Percentiles rank a stretch among this genome's conserved stretches.
Evolutionary conservation across 2,113 vertebrate species (phyloP).

Genomic region (Antechinus flavipes): DNA sequence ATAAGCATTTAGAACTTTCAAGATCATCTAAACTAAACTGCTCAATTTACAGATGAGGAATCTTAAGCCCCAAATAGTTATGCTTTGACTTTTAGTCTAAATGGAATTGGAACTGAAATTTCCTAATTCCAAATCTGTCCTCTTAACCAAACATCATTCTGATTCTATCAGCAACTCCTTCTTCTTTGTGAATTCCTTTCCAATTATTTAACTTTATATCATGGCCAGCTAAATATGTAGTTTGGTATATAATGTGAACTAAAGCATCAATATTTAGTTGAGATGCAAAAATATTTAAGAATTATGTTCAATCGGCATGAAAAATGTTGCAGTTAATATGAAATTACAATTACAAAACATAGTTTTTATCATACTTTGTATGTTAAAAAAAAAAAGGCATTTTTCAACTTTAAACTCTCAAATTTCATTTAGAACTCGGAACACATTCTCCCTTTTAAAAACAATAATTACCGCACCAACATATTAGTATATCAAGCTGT

Average conservation of each 20-base stretch:
- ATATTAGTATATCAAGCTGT: neutral
- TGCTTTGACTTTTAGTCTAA: neutral
- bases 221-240: neutral
- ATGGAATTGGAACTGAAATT: neutral
- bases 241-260: neutral
- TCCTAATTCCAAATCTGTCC: neutral
- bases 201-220: neutral
- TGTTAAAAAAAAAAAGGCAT: neutral
- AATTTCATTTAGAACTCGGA: neutral
- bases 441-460: neutral
- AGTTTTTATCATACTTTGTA: neutral
- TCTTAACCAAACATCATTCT: neutral
- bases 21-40: neutral
- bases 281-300: neutral
- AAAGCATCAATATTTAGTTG: neutral
- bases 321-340: neutral
- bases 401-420: neutral
- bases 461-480: neutral
- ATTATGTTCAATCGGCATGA: neutral
- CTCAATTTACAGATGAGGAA: neutral
- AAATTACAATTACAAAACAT: neutral
- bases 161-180: neutral
- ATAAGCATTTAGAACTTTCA: neutral
- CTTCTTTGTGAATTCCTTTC: neutral
- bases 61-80: neutral